Evolutionary conservation across 2,113 vertebrate genomes (phyloP), one percentile per base, ranked within the genome.

Genomic region (Hippocampus comes): DNA sequence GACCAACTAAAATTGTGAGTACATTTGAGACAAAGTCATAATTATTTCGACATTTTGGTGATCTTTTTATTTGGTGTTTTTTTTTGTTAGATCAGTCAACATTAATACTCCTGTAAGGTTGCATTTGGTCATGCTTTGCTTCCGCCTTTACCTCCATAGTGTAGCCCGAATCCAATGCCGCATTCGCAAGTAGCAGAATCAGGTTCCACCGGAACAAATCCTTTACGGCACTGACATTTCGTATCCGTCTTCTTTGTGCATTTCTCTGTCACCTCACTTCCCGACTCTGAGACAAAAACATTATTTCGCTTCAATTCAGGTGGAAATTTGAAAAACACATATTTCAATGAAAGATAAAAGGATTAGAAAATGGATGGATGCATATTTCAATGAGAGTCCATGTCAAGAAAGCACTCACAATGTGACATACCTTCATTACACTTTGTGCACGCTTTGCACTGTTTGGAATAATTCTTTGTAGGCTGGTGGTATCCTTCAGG

Each of bases 111-210:
- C 53, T 23, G 4, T 21, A 63, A 38, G 3, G 61, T 21, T 18
- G 0, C 4, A n/a, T 46, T 7, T 18, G 55, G 25, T 48, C 46
- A 12, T 67, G 15, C 67, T 23, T 46, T 73, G 7, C 2, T 1
- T 34, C 12, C 23, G 8, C 46, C 30, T 20, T 5, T 81, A 90
- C 89, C 79, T 66, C 0, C 23, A 3, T 2, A 0, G 1, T 1
- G n/a, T 18, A 23, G 2, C 43, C 48, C 87, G 72, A 57, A 87
- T 18, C 89, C 89, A 3, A 0, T 1, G 0, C 27, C 5, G 73
- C 90, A 91, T 63, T 68, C 69, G 63, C 91, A 92, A 1, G 3
- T 41, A 17, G 65, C 5, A 25, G 7, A 59, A 41, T 80, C 67
- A 0, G 0, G 0, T 0, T 66, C 53, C 0, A 2, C 17, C 4